A percentile compares a stretch with the other conserved stretches of the same genome.
Conservation (phyloP, 2,113 vertebrate species). For the Hystrix cristata region DNA sequence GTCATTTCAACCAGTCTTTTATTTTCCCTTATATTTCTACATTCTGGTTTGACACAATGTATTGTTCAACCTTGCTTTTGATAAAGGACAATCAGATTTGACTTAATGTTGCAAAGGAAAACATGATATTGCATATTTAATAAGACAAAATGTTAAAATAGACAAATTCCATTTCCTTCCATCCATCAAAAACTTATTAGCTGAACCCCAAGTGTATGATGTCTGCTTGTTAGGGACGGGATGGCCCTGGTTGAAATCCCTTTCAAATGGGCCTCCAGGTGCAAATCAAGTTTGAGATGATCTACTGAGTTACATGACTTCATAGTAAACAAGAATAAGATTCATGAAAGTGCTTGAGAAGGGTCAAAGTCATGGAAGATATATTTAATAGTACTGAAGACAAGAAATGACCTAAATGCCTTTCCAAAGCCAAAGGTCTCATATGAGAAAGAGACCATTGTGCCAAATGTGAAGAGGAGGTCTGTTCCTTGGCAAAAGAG, state of each 20-base stretch:
- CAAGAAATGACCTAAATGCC: neutral
- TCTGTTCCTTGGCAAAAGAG: neutral
- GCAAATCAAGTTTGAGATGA: neutral
- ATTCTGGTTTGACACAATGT: conserved; percentile 54
- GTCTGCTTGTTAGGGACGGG: neutral
- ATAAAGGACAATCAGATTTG: conserved; percentile 73
- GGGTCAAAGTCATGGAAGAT: neutral
- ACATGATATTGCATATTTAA: conserved; percentile 41
- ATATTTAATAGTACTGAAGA: neutral
- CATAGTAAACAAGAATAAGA: neutral
- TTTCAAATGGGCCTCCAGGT: neutral
- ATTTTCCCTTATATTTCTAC: conserved; percentile 49
- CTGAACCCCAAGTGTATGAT: neutral
- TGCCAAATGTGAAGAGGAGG: rapidly evolving
- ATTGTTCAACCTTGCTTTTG: conserved; percentile 62
- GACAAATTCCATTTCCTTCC: neutral
- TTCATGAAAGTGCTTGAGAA: neutral
- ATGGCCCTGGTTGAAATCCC: neutral
- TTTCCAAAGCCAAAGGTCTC: neutral
- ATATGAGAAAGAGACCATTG: neutral
- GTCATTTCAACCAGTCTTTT: conserved; percentile 36
- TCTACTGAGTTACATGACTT: neutral
- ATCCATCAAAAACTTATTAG: neutral
- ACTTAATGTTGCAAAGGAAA: conserved; percentile 43
- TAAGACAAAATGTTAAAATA: neutral